These are phyloP conservation scores for Zalophus californianus DNA, from an alignment of 2,797 vertebrate species.

Conservation along the genomic window DNA sequence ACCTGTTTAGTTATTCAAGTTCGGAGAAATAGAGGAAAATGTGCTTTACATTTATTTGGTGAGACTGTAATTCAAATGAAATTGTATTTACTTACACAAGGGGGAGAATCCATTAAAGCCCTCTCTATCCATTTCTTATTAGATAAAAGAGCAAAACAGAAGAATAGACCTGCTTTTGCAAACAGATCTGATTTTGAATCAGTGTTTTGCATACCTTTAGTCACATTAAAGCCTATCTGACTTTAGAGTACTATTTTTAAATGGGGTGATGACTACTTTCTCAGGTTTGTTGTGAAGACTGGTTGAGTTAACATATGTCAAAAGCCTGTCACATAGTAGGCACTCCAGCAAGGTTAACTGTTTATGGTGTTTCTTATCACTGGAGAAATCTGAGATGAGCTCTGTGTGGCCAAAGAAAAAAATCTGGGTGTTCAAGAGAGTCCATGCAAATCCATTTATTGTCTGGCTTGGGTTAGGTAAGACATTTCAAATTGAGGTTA, in stretches of 20 bases:
- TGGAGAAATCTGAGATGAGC: background rate
- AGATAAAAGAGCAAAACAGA: background rate
- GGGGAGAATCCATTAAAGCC: background rate
- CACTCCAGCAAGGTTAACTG: background rate
- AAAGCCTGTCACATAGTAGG: background rate
- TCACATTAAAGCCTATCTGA: background rate
- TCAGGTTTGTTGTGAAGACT: background rate
- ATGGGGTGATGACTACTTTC: background rate
- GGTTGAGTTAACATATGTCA: background rate
- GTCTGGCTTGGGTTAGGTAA: background rate
- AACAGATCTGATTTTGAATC: background rate
- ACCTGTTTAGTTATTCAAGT: background rate
- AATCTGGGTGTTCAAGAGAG: background rate
- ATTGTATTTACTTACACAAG: background rate
- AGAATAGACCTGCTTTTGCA: background rate
- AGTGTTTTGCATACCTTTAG: background rate
- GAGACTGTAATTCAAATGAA: background rate
- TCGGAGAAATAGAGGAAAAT: background rate
- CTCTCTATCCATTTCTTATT: background rate
- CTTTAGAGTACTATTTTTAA: slow-evolving; percentile 13
- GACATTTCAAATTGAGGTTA: background rate
- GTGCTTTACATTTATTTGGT: background rate
- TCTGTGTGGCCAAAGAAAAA: background rate
- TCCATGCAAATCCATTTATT: background rate
- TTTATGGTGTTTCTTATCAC: background rate